Evolutionary conservation across 2,113 vertebrate genomes (phyloP).

Genomic region (Craseonycteris thonglongyai): DNA sequence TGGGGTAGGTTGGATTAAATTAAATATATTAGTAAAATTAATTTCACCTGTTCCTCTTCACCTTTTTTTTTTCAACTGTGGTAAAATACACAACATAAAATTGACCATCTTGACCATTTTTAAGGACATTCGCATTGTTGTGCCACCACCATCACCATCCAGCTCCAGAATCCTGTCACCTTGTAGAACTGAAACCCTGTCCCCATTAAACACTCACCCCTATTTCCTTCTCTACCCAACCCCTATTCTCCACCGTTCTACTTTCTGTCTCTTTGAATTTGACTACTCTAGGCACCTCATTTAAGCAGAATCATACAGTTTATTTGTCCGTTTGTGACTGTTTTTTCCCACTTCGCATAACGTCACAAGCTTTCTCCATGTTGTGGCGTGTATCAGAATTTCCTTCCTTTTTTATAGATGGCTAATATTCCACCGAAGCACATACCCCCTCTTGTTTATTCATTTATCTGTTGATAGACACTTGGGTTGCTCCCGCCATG

Average conservation of each 20-base stretch:
- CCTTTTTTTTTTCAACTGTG: background rate
- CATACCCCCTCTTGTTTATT: background rate
- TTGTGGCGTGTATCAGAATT: background rate
- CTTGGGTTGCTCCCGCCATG: background rate
- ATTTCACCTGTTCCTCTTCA: background rate
- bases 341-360: background rate
- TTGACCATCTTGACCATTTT: background rate
- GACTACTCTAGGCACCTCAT: no score
- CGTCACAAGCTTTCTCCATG: background rate
- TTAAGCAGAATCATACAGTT: background rate
- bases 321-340: background rate
- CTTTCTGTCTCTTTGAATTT: background rate
- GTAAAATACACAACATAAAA: background rate
- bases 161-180: background rate
- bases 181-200: background rate
- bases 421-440: no score
- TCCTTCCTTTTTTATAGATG: background rate
- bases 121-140: fast-evolving
- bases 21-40: background rate
- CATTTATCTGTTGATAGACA: background rate
- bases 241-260: background rate
- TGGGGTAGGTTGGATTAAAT: background rate
- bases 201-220: no score
- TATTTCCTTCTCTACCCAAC: background rate
- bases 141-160: fast-evolving